phyloP scores from a whole-genome alignment of 2,888 invertebrate species.

The Drosophila nr. perissopoda region DNA sequence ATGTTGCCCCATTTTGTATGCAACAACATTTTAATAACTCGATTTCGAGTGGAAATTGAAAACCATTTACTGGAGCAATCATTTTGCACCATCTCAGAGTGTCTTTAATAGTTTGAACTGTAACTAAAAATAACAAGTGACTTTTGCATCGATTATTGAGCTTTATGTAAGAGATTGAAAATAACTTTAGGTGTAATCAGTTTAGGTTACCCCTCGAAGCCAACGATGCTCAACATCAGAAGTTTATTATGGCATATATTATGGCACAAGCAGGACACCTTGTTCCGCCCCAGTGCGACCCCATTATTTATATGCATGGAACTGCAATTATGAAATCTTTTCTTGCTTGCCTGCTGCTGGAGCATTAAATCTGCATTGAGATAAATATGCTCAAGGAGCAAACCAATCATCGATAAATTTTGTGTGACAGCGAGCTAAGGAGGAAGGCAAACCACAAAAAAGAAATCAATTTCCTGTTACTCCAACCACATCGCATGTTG shows the following conservation, averaged over 20 bases:
- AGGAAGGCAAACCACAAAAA: constrained; percentile 51
- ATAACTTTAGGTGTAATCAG: background rate
- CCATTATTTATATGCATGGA: constrained; percentile 52
- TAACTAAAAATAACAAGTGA: background rate
- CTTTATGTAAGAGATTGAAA: background rate
- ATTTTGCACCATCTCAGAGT: background rate
- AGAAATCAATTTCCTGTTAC: constrained; percentile 74
- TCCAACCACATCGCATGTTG: constrained; percentile 25
- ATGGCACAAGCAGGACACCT: constrained; percentile 9
- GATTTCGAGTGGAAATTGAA: constrained; percentile 21
- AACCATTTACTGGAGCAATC: constrained; percentile 56
- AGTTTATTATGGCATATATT: constrained; percentile 58
- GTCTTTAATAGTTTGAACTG: background rate
- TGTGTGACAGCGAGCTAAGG: constrained; percentile 59
- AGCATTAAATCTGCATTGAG: constrained; percentile 59
- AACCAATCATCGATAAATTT: constrained; percentile 72
- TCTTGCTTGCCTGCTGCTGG: background rate
- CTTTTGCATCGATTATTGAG: background rate
- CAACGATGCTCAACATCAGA: constrained; percentile 26
- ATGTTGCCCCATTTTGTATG: constrained; percentile 15
- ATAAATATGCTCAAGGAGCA: constrained; percentile 69
- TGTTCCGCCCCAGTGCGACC: background rate
- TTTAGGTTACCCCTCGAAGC: no score
- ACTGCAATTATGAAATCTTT: constrained; percentile 54
- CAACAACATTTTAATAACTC: constrained; percentile 55